Evolutionary conservation across 2,888 invertebrate genomes (phyloP).

Genomic region (Heliconius ismenius): DNA sequence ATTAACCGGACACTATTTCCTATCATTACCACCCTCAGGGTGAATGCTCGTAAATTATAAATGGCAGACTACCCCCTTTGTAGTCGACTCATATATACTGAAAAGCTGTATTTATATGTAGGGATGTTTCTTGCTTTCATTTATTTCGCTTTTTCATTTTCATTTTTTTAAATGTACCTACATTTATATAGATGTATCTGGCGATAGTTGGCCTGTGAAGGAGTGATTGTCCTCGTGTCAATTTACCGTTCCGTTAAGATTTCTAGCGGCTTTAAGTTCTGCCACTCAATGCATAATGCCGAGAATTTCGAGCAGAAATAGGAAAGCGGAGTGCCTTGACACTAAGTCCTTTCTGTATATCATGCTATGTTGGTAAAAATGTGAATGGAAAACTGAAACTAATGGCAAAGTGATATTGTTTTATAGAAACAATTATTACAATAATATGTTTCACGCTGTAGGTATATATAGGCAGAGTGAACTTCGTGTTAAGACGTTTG

Average conservation of each 20-base stretch:
- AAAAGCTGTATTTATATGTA: neutral
- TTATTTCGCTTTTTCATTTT: neutral
- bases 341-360: too few species aligned
- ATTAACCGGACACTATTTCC: conserved; percentile 38
- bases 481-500: too few species aligned
- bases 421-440: too few species aligned
- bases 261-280: neutral
- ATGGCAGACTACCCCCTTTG: conserved; percentile 26
- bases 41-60: conserved; percentile 42
- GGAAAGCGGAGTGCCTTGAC: neutral
- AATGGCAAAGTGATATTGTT: too few species aligned
- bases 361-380: too few species aligned
- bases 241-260: neutral
- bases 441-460: too few species aligned
- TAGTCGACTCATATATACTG: conserved; percentile 4
- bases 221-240: neutral
- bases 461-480: too few species aligned
- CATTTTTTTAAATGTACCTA: neutral
- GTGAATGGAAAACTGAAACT: too few species aligned
- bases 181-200: neutral
- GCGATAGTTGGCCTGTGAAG: neutral
- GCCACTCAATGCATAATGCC: neutral
- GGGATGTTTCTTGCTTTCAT: neutral
- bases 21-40: conserved; percentile 37
- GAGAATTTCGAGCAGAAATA: too few species aligned